phyloP scores from a whole-genome alignment of 2,797 vertebrate genomes.

The Coregonus sp. region DNA sequence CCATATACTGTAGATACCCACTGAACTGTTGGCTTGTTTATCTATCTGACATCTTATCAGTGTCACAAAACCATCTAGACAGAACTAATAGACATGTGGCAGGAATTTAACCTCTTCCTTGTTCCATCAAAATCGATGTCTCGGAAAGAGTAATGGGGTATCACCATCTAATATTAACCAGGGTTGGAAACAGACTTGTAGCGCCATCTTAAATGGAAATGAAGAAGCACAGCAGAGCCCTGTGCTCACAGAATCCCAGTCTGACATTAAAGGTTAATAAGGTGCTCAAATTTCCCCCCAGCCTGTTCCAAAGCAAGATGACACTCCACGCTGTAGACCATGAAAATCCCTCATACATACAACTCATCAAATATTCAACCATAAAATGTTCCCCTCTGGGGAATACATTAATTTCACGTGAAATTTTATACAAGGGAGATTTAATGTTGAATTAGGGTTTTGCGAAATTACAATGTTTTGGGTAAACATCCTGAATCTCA shows the following conservation, averaged over 20 bases:
- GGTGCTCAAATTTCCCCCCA: conserved; percentile 53
- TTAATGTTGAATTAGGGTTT: neutral
- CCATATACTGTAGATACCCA: neutral
- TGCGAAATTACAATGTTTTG: neutral
- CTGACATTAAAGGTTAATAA: conserved; percentile 58
- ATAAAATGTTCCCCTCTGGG: neutral
- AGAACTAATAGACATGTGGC: neutral
- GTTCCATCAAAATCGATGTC: conserved; percentile 22
- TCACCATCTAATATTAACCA: conserved; percentile 41
- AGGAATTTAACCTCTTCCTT: conserved; percentile 2
- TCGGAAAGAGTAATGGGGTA: conserved; percentile 33
- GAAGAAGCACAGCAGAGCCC: conserved; percentile 18
- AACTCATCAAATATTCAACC: too few species aligned
- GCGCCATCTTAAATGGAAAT: conserved; percentile 56
- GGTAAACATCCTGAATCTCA: neutral
- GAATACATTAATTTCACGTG: neutral
- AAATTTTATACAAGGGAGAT: neutral
- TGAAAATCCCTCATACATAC: too few species aligned
- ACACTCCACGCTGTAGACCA: neutral
- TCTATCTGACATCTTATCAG: neutral
- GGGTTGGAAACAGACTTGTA: conserved; percentile 49
- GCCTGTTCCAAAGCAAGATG: conserved; percentile 52
- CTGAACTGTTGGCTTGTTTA: neutral
- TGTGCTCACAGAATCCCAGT: too few species aligned
- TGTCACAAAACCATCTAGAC: neutral